These are phyloP conservation scores for Potamarius usumacintae DNA, from an alignment of 2,113 vertebrate genomes.

Conservation along the genomic window DNA sequence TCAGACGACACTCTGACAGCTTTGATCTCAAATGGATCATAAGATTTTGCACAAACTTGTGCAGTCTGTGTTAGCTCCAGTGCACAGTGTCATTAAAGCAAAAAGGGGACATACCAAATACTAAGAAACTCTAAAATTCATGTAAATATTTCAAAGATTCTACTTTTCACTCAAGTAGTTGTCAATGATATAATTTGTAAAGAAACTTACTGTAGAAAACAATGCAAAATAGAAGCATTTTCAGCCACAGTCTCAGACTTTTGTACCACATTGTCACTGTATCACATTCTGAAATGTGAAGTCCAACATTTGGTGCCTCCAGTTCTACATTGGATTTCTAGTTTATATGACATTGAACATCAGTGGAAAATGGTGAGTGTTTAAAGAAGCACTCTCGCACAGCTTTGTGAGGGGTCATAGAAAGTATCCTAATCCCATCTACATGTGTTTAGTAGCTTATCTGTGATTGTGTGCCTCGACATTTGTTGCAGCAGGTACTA, in stretches of 20 bases:
- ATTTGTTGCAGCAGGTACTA: neutral
- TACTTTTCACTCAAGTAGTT: neutral
- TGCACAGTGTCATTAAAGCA: too few species aligned
- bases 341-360: neutral
- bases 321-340: neutral
- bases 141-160: too few species aligned
- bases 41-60: neutral
- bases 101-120: too few species aligned
- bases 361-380: neutral
- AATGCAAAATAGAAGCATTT: neutral
- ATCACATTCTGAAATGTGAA: neutral
- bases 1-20: neutral
- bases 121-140: too few species aligned
- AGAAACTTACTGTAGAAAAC: neutral
- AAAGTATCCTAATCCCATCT: neutral
- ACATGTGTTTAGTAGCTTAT: neutral
- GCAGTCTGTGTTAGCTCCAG: neutral
- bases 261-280: neutral
- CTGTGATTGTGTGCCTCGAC: neutral
- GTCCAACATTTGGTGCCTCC: neutral
- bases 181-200: neutral
- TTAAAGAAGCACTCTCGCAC: neutral
- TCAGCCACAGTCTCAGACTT: neutral
- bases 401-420: neutral
- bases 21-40: neutral